Evolutionary conservation across 2,888 invertebrate genomes (phyloP).

Genomic region (Platycheirus rosarum): DNA sequence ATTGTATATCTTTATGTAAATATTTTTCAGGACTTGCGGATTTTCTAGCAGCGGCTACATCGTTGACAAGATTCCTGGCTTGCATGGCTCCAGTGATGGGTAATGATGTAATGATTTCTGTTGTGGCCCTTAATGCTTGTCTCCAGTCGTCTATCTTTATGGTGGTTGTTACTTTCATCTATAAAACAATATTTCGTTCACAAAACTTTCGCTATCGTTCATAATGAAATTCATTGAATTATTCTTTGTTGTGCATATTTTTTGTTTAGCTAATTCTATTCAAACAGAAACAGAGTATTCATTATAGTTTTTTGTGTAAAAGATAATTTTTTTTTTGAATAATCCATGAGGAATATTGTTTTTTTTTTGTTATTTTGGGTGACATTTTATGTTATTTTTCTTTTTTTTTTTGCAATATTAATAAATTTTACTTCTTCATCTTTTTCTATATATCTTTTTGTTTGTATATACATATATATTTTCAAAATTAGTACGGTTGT

Average conservation of each 20-base stretch:
- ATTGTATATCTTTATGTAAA: not conserved
- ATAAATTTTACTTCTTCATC: conserved; percentile 27
- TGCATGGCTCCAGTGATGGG: conserved; percentile 82
- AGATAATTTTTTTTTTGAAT: conserved; percentile 45
- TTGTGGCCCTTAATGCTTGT: conserved; percentile 35
- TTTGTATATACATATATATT: conserved; percentile 46
- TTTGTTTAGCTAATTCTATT: conserved; percentile 23
- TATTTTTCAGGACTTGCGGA: conserved; percentile 75
- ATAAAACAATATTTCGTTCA: not conserved
- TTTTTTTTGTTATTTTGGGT: conserved; percentile 34
- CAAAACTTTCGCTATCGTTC: conserved; percentile 25
- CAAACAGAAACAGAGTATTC: conserved; percentile 38
- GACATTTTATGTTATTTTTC: conserved; percentile 51
- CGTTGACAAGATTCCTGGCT: conserved; percentile 81
- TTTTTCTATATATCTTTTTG: conserved; percentile 35
- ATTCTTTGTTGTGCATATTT: conserved; percentile 18
- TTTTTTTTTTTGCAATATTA: conserved; percentile 53
- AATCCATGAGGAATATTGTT: conserved; percentile 49
- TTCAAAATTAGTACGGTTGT: conserved; percentile 65
- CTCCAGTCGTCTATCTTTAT: conserved; percentile 34
- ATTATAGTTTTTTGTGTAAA: conserved; percentile 38
- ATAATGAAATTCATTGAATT: conserved; percentile 37
- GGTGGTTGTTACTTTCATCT: conserved; percentile 51
- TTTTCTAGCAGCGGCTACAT: conserved; percentile 77
- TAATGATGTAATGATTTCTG: conserved; percentile 79